Conservation (phyloP, 2,888 invertebrate genomes). For the Listrodromus nycthemerus region DNA sequence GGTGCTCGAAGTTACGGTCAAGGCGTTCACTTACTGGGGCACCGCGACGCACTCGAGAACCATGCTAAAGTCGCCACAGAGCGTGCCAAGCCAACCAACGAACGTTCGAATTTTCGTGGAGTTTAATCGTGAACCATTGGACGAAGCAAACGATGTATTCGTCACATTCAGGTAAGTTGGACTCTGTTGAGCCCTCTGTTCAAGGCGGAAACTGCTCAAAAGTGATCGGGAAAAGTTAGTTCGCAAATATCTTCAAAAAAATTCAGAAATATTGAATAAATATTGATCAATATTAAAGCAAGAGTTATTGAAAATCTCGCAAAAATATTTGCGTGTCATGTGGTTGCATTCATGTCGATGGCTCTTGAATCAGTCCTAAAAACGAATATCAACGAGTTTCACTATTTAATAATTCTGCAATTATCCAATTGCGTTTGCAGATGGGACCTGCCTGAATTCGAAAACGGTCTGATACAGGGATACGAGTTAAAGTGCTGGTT, state of each 20-base stretch:
- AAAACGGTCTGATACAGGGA: constrained; percentile 91
- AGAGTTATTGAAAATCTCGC: no score
- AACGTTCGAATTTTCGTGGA: constrained; percentile 91
- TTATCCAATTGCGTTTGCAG: constrained; percentile 87
- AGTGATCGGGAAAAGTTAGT: no score
- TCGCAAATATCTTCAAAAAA: no score
- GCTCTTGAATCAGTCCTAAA: no score
- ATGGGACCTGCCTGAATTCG: constrained; percentile 91
- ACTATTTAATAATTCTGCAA: background rate
- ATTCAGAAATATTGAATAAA: no score
- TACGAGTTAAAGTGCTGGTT: constrained; percentile 91
- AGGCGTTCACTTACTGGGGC: constrained; percentile 95
- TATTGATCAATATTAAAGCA: no score
- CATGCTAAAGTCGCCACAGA: constrained; percentile 91
- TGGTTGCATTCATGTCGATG: no score
- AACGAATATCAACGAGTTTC: no score
- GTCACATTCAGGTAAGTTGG: constrained; percentile 77
- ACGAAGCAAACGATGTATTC: constrained; percentile 76
- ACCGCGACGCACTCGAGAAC: constrained; percentile 88
- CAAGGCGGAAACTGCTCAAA: no score
- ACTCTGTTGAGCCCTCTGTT: background rate
- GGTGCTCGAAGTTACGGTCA: constrained; percentile 89
- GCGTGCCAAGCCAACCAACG: constrained; percentile 91
- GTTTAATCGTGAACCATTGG: constrained; percentile 83
- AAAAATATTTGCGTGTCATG: no score